Percentiles rank a stretch among this genome's conserved stretches.
phyloP scores from a whole-genome alignment of 1,140 invertebrate species.

The Euborellia annulipes region DNA sequence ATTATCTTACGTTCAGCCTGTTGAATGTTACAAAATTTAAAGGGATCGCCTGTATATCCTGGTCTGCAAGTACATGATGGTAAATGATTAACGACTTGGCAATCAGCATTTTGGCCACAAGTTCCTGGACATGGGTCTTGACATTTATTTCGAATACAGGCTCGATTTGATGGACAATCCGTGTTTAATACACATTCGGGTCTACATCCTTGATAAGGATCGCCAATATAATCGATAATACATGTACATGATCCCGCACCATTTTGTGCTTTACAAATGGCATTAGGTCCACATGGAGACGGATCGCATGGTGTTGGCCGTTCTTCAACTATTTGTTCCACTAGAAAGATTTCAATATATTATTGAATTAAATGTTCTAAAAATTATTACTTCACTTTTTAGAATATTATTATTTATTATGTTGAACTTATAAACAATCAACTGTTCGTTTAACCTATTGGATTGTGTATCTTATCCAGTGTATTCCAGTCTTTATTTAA shows the following conservation, averaged over 20 bases:
- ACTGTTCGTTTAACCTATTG: too few species aligned
- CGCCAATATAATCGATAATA: conserved; percentile 45
- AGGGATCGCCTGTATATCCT: conserved; percentile 41
- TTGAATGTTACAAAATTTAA: conserved; percentile 26
- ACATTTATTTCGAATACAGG: conserved; percentile 35
- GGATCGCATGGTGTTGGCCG: conserved; percentile 37
- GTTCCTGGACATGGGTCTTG: conserved; percentile 35
- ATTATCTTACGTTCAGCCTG: conserved; percentile 4
- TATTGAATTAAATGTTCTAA: too few species aligned
- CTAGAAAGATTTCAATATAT: too few species aligned
- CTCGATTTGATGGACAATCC: conserved; percentile 37
- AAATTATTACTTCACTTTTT: too few species aligned
- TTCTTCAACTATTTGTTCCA: background rate
- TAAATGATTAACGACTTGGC: conserved; percentile 32
- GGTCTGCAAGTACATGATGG: conserved; percentile 37
- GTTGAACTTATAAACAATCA: too few species aligned
- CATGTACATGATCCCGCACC: conserved; percentile 48
- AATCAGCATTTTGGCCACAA: conserved; percentile 36
- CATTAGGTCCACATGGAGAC: conserved; percentile 55
- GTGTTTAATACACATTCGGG: conserved; percentile 46
- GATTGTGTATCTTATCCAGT: too few species aligned
- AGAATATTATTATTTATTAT: too few species aligned
- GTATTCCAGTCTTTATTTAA: too few species aligned
- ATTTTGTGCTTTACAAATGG: conserved; percentile 46
- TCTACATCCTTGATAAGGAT: conserved; percentile 36